Evolutionary conservation across 2,797 vertebrate species (phyloP), one percentile per base, ranked within the genome.

Genomic region (Urophycis tenuis): DNA sequence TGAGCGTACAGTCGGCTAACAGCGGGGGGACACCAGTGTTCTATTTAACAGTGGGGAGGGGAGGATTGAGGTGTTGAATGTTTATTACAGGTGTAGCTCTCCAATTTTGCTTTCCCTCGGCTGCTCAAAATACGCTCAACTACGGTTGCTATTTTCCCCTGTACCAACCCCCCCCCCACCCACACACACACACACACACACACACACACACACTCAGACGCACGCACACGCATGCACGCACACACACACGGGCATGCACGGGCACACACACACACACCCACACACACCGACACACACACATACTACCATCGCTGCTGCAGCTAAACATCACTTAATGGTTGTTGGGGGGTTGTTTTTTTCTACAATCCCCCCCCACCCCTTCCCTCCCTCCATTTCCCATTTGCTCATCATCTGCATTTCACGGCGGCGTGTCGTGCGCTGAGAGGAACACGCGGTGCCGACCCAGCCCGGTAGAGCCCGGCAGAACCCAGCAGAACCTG

Each of bases 391-490:
- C 45, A 22, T 53, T 45, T 45, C 41, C 45, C 19, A 17, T 22
- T 0, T 6, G 19, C 19, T 53, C 45, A 22, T n/a, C n/a, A n/a
- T 29, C 53, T 64, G 53, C 53, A 64, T 29, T 64, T 1, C 2
- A 22, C 9, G 41, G 12, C 15, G 49, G 22, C 8, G 49, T 53
- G 49, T n/a, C 14, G 22, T 45, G 41, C 41, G 41, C 17, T 45
- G 49, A 41, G 41, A 2, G 14, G 14, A 29, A 64, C 53, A 64
- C 53, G 6, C 9, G 53, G 53, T 30, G 19, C 8, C 22, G 85
- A 85, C 80, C 85, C 87, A 88, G 88, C 83, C 86, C 86, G 85
- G 84, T 86, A 88, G 88, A 84, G 86, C n/a, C n/a, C n/a, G 87
- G 81, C 69, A 75, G 83, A 84, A 86, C 78, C 75, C 76, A 78